Conservation (phyloP, 2,113 vertebrate genomes). For the Xyliphius kryptos region DNA sequence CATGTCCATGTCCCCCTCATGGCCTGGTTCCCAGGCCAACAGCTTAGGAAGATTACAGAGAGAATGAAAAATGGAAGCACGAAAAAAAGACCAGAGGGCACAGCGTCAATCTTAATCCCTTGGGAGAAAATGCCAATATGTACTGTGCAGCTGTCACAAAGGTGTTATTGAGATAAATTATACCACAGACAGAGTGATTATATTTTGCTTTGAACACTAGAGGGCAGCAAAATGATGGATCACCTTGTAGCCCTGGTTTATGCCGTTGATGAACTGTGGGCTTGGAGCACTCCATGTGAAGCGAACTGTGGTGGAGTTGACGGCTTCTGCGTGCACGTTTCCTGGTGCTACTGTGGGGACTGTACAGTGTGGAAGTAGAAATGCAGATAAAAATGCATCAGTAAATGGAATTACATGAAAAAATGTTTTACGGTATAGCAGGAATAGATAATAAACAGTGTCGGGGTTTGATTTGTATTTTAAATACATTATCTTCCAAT, state of each 20-base stretch:
- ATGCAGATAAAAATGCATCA: no score
- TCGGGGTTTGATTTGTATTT: no score
- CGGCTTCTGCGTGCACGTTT: constrained; percentile 84
- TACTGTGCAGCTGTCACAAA: constrained; percentile 33
- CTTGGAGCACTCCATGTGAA: constrained; percentile 93
- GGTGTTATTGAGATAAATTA: constrained; percentile 31
- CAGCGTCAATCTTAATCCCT: constrained; percentile 11
- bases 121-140: constrained; percentile 29
- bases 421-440: no score
- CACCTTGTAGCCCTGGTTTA: constrained; percentile 99
- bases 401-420: no score
- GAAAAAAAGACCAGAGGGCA: constrained; percentile 12
- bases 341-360: constrained; percentile 93
- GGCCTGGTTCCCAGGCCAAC: constrained; percentile 83
- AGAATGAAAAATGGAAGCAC: not conserved
- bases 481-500: no score
- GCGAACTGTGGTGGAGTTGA: constrained; percentile 90
- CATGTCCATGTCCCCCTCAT: constrained; percentile 75
- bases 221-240: constrained; percentile 39
- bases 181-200: not conserved
- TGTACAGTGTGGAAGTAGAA: constrained; percentile 47
- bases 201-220: constrained; percentile 42
- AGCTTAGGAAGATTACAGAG: constrained; percentile 62
- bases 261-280: constrained; percentile 96
- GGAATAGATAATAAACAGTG: no score